phyloP scores from a whole-genome alignment of 2,113 vertebrate genomes.

The Mesocricetus auratus region DNA sequence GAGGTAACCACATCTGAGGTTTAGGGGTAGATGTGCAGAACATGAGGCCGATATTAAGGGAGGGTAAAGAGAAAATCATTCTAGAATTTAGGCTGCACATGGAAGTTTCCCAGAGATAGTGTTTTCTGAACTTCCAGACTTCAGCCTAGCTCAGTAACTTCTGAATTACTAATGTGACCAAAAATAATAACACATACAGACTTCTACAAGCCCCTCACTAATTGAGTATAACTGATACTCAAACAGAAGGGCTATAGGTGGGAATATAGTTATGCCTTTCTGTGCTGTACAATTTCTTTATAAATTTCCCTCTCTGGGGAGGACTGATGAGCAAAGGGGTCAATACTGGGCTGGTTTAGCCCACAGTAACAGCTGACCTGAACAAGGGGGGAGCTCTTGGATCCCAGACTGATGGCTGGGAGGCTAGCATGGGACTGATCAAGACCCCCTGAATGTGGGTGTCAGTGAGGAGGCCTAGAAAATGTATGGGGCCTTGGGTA shows the following conservation, averaged over 20 bases:
- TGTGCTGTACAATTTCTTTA: not conserved
- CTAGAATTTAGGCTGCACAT: slow-evolving; percentile 18
- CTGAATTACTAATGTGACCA: not conserved
- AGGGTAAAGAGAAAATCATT: not conserved
- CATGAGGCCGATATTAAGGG: not conserved
- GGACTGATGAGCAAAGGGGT: too few species aligned
- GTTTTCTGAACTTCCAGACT: not conserved
- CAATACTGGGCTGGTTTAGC: too few species aligned
- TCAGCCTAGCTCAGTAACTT: not conserved
- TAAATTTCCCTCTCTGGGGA: not conserved
- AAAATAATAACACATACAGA: not conserved
- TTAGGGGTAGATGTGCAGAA: not conserved
- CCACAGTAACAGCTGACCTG: too few species aligned
- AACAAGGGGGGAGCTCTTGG: too few species aligned
- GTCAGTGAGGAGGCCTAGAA: too few species aligned
- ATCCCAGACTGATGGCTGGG: too few species aligned
- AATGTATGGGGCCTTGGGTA: too few species aligned
- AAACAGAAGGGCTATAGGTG: not conserved
- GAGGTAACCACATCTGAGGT: not conserved
- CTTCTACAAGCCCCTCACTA: not conserved
- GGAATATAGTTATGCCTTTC: not conserved
- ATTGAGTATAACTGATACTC: not conserved
- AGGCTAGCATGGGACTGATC: too few species aligned
- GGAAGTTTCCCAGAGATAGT: not conserved
- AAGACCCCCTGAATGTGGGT: too few species aligned